Base-by-base conservation (phyloP, 2,797 vertebrate species). In the Simalia tracyae region DNA sequence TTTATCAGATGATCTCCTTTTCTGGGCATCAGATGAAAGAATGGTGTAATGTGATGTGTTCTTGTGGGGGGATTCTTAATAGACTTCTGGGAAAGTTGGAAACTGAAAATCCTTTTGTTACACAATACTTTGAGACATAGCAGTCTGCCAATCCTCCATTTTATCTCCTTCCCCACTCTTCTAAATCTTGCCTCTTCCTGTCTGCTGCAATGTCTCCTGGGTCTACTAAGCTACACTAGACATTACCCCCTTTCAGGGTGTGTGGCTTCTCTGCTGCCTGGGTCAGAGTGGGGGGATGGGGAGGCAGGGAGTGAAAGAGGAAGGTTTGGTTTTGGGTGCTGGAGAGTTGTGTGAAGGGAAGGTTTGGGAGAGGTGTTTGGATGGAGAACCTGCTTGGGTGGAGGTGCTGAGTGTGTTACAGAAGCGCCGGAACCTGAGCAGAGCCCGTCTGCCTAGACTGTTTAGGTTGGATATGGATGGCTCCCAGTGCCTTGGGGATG, bases 191-290 rank as follows among this genome's bases (percentile, higher is more conserved):
- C 36, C 68, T 76, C 31, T 76, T 76, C 3, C 31, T 8, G 0
- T 72, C 11, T 46, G 19, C 72, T 81, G 36, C 4, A 81, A 46
- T 22, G 31, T 81, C 72, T 46, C 3, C 36, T 54, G 50, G 7
- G 6, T 8, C 50, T 54, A 54, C 50, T 81, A 59, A 22, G 22
- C 22, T 59, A 31, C 8, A 31, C 3, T 96, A 90, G 94, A 96
- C 94, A 92, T 97, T 96, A 96, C 96, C 50, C 42, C 42, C 42
- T 42, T 42, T 42, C 0, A 3, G 42, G 42, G 42, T 42, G 42
- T 42, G 42, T 42, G 42, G 42, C 42, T 42, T 42, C 42, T 42
- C 42, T 42, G 42, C 42, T 42, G 42, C 42, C 42, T 42, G 42
- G 42, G 42, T 42, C 2, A 42, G 42, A 42, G 42, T 42, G 42